Percentiles rank a stretch among this genome's conserved stretches.
These are phyloP conservation scores for Drosophila histrio DNA, from an alignment of 2,888 invertebrate species.

Conservation along the genomic window DNA sequence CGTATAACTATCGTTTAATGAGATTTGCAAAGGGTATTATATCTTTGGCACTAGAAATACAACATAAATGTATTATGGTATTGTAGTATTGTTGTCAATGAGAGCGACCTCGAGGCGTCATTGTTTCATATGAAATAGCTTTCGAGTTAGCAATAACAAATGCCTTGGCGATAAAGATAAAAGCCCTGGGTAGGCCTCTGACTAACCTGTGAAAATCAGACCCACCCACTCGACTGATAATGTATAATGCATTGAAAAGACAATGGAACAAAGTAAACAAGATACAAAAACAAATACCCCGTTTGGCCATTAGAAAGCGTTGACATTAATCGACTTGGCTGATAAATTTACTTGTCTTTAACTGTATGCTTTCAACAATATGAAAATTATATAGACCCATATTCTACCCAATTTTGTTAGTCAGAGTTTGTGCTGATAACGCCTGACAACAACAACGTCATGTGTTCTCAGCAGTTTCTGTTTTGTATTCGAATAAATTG, in stretches of 20 bases:
- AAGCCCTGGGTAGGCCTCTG: conserved; percentile 24
- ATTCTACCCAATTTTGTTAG: conserved; percentile 3
- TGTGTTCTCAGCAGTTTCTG: conserved; percentile 20
- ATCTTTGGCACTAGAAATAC: not conserved
- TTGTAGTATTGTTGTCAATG: conserved; percentile 21
- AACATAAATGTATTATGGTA: not conserved
- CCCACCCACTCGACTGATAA: conserved; percentile 34
- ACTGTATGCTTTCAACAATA: not conserved
- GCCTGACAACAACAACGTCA: not conserved
- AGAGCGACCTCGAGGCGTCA: conserved; percentile 33
- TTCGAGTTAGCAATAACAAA: conserved; percentile 31
- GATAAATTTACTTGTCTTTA: conserved; percentile 21
- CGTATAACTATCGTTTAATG: not conserved
- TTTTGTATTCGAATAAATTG: not conserved
- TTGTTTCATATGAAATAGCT: conserved; percentile 24
- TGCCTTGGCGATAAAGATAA: conserved; percentile 16
- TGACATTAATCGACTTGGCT: conserved; percentile 53
- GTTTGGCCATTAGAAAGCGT: conserved; percentile 51
- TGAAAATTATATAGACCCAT: not conserved
- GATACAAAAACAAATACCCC: conserved; percentile 5
- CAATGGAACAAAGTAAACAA: conserved; percentile 14
- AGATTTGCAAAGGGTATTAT: not conserved
- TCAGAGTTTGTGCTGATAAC: conserved; percentile 28
- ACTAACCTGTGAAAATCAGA: conserved; percentile 30
- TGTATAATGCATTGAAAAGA: conserved; percentile 7